phyloP scores from a whole-genome alignment of 1,140 invertebrate species.

The Apocrypta bakeri region DNA sequence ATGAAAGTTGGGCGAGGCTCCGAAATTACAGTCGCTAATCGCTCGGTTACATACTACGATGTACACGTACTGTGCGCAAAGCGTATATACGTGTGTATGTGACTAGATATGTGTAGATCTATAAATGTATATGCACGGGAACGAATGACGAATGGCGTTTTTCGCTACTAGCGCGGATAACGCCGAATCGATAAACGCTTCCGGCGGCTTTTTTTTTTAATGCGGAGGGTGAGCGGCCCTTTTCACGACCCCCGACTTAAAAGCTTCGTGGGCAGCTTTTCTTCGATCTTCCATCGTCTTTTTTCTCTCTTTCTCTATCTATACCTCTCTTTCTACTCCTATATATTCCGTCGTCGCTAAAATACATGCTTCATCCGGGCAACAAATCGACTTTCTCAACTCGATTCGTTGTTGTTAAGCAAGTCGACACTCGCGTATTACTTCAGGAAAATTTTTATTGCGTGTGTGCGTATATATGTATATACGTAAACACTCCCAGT shows the following conservation, averaged over 20 bases:
- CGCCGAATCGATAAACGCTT: conserved; percentile 21
- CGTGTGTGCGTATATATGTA: neutral
- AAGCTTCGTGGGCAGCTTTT: neutral
- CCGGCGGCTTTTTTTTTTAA: conserved; percentile 17
- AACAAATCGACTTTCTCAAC: too few relatives aligned
- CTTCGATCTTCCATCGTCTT: neutral
- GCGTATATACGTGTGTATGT: too few relatives aligned
- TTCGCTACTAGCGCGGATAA: neutral
- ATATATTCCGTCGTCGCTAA: too few relatives aligned
- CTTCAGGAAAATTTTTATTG: neutral
- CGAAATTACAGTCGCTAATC: neutral
- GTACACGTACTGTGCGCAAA: too few relatives aligned
- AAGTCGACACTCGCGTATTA: neutral
- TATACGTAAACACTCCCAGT: neutral
- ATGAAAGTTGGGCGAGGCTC: neutral
- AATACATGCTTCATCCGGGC: neutral
- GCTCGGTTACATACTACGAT: too few relatives aligned
- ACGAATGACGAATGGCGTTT: neutral
- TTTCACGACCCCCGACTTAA: neutral
- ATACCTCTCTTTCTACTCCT: too few relatives aligned
- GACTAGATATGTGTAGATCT: too few relatives aligned
- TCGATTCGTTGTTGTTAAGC: neutral
- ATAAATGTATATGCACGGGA: too few relatives aligned
- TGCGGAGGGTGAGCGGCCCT: neutral
- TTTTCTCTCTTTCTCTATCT: too few relatives aligned